Conservation (phyloP, 2,797 vertebrate species). For the Parauchenoglanis punctatus region DNA sequence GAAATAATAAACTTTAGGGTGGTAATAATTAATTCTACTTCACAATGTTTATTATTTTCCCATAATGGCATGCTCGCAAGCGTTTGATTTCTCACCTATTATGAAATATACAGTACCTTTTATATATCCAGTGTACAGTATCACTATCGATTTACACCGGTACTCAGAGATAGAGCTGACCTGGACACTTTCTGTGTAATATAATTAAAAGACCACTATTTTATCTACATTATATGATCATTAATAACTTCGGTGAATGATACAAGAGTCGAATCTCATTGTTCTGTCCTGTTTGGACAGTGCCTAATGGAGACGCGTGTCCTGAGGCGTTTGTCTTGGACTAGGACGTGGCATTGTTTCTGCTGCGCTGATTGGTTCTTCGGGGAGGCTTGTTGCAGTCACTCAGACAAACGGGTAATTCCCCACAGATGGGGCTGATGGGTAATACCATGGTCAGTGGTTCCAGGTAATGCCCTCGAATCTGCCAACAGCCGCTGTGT, state of each 20-base stretch:
- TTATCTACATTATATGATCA: background rate
- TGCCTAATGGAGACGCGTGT: constrained; percentile 15
- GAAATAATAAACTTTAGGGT: background rate
- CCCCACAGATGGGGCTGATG: constrained; percentile 63
- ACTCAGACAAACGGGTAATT: constrained; percentile 69
- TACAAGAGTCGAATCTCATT: background rate
- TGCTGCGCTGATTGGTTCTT: constrained; percentile 66
- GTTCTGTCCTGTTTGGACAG: constrained; percentile 7
- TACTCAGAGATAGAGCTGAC: background rate
- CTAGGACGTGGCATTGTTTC: constrained; percentile 45
- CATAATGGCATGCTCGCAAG: background rate
- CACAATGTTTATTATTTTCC: background rate
- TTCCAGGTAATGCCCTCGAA: constrained; percentile 70
- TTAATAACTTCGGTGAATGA: background rate
- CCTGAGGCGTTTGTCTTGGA: constrained; percentile 35
- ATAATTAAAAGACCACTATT: background rate
- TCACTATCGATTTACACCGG: background rate
- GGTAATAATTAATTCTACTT: background rate
- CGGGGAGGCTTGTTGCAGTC: constrained; percentile 71
- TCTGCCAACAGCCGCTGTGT: constrained; percentile 56
- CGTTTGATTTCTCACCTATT: background rate
- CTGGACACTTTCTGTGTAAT: background rate
- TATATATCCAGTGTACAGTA: background rate
- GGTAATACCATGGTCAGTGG: constrained; percentile 65
- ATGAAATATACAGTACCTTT: background rate